These are phyloP conservation scores for Pachyramphus minor DNA, from an alignment of 2,113 vertebrate genomes.

Conservation along the genomic window DNA sequence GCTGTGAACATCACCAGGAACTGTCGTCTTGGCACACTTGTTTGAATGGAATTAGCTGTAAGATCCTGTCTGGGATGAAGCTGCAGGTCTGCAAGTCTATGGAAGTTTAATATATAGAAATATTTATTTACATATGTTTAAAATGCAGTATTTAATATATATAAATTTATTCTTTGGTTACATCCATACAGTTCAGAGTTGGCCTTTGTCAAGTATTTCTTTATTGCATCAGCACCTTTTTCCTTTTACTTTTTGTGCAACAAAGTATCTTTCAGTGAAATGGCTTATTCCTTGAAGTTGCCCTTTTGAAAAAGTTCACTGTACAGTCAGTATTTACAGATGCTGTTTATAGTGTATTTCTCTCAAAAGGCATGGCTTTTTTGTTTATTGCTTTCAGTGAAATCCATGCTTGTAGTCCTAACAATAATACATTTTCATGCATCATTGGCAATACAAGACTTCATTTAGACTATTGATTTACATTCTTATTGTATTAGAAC, in stretches of 20 bases:
- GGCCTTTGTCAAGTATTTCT: neutral
- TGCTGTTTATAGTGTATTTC: neutral
- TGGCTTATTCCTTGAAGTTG: neutral
- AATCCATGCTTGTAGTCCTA: neutral
- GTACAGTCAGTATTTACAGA: neutral
- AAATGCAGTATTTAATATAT: neutral
- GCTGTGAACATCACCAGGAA: neutral
- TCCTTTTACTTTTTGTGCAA: neutral
- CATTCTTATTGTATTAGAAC: conserved; percentile 27
- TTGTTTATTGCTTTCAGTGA: neutral
- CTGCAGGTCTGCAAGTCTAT: neutral
- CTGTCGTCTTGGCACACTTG: neutral
- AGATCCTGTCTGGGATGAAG: neutral
- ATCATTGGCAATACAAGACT: conserved; percentile 24
- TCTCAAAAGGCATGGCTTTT: neutral
- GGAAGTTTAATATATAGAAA: neutral
- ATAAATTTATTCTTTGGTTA: neutral
- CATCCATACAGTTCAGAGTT: neutral
- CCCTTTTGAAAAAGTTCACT: neutral
- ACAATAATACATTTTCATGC: conserved; percentile 55
- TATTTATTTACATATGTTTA: neutral
- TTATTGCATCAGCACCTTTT: neutral
- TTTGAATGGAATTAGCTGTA: neutral
- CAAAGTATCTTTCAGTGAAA: neutral
- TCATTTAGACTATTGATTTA: conserved; percentile 57